Evolutionary conservation across 1,140 invertebrate species (phyloP).

Genomic region (Papilio dardanus): DNA sequence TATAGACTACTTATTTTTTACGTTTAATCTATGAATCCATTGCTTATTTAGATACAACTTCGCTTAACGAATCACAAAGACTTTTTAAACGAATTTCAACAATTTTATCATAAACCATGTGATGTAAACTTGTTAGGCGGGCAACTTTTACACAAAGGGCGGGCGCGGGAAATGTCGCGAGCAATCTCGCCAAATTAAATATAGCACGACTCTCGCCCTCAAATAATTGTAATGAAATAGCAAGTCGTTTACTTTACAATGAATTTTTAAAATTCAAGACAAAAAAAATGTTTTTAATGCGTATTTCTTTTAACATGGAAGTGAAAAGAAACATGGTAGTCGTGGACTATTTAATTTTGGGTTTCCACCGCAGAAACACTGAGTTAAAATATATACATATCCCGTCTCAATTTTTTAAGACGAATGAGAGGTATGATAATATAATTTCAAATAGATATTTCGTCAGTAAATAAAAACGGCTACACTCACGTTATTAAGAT

Average conservation of each 20-base stretch:
- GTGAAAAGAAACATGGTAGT: neutral
- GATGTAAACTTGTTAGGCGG: neutral
- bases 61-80: slow-evolving; percentile 13
- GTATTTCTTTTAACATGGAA: neutral
- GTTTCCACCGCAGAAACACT: neutral
- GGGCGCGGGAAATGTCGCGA: neutral
- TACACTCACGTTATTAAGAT: too few relatives aligned
- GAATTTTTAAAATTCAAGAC: neutral
- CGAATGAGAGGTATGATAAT: neutral
- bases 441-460: neutral
- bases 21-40: too few relatives aligned
- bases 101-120: slow-evolving; percentile 10
- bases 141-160: slow-evolving; percentile 17
- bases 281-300: neutral
- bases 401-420: neutral
- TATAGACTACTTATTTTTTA: too few relatives aligned
- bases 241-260: neutral
- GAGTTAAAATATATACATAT: neutral
- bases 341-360: neutral
- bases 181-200: slow-evolving; percentile 4
- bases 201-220: neutral
- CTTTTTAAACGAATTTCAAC: slow-evolving; percentile 7
- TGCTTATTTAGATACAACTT: neutral
- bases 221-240: slow-evolving; percentile 3
- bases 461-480: neutral